phyloP scores from a whole-genome alignment of 2,797 vertebrate genomes.

The Knipowitschia caucasica region DNA sequence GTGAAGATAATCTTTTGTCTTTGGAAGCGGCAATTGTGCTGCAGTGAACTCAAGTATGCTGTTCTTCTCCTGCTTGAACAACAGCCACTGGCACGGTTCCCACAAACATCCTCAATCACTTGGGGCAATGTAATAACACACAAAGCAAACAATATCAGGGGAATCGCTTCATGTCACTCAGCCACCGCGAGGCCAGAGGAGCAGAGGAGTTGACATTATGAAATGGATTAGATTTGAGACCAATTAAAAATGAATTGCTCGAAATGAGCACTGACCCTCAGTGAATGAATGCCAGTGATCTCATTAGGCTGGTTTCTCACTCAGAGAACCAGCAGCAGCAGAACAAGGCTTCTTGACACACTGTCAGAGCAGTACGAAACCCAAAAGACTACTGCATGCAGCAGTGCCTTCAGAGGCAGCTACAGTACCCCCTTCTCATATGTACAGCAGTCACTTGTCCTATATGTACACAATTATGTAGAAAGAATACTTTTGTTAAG shows the following conservation, averaged over 20 bases:
- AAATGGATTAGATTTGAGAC: constrained; percentile 77
- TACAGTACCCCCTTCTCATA: background rate
- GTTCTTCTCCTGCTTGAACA: constrained; percentile 18
- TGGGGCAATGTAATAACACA: constrained; percentile 40
- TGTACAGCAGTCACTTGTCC: background rate
- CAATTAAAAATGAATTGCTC: constrained; percentile 80
- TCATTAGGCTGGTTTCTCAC: constrained; percentile 69
- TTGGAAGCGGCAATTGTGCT: constrained; percentile 8
- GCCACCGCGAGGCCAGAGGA: constrained; percentile 46
- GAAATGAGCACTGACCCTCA: constrained; percentile 72
- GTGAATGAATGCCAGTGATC: constrained; percentile 73
- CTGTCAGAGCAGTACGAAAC: constrained; percentile 53
- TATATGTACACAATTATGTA: background rate
- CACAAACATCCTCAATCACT: constrained; percentile 44
- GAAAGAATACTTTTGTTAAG: background rate
- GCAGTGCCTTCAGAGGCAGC: constrained; percentile 23
- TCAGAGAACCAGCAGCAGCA: constrained; percentile 52
- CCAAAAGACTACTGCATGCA: constrained; percentile 41
- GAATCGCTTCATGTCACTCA: constrained; percentile 54
- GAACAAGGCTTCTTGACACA: constrained; percentile 50
- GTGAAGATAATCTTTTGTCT: constrained; percentile 15
- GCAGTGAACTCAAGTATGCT: constrained; percentile 13
- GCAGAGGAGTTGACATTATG: constrained; percentile 65
- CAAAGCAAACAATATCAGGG: constrained; percentile 49
- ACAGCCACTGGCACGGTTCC: constrained; percentile 25